Evolutionary conservation across 2,797 vertebrate genomes (phyloP), one percentile per base, ranked within the genome.

Genomic region (Tenualosa thibaudeaui): DNA sequence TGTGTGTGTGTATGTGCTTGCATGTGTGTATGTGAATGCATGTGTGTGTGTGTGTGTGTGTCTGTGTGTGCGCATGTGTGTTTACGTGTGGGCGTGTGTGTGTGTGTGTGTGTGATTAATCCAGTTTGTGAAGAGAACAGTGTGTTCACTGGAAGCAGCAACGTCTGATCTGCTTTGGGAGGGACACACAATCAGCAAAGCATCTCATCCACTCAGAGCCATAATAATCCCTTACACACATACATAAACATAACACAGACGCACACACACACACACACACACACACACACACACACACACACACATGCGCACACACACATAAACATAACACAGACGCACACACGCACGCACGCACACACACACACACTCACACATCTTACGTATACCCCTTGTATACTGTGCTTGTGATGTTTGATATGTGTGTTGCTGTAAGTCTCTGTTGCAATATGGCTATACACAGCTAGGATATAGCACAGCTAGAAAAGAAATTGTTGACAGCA

Each of bases 81-180:
- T 19, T 3, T 54, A 2, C 2, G 54, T 56, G 54, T 4, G 17
- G 22, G 17, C 19, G 17, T 19, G 54, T 56, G 17, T 56, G 17
- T 19, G 31, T 40, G 31, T 75, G 68, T 19, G 68, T 75, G 68
- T 75, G 68, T 75, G 68, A 75, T 75, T 75, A 75, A 75, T 43
- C 68, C 68, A 75, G 68, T 15, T 75, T 13, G 68, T 75, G 31
- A 43, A 31, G 68, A 58, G 56, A 58, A 75, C 68, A 75, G 68
- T 75, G 68, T 75, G 68, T 75, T 75, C 68, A 75, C 13, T 75
- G 24, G 24, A 13, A 75, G 68, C 6, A 84, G 86, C 24, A 75
- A 40, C 53, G 81, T 85, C 82, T 88, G 87, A 88, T 88, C 84
- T 84, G 82, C 82, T 88, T 84, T 50, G 65, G 43, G 50, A 54